Percentiles rank a stretch among this genome's conserved stretches.
These are phyloP conservation scores for Tringa solitaria DNA, from an alignment of 2,113 vertebrate genomes.

Conservation along the genomic window DNA sequence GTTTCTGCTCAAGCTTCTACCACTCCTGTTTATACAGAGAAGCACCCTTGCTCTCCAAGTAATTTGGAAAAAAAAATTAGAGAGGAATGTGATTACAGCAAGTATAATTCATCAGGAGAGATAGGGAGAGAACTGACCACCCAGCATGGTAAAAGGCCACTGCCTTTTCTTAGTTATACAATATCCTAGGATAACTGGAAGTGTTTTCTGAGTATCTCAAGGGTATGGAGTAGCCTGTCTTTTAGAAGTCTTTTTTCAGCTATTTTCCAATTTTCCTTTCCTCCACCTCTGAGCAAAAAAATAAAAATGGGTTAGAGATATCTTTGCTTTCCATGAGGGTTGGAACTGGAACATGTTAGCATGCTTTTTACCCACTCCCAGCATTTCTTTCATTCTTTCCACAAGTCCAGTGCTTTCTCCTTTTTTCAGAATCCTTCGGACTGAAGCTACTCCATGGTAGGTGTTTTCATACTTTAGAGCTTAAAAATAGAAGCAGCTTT, in stretches of 20 bases:
- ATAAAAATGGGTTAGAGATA: neutral
- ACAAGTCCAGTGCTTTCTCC: neutral
- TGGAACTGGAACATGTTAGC: neutral
- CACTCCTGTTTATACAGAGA: neutral
- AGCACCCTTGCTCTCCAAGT: neutral
- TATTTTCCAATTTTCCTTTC: neutral
- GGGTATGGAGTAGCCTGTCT: neutral
- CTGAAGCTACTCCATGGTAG: conserved; percentile 9
- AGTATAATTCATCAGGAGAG: neutral
- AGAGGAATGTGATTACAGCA: neutral
- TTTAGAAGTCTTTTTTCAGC: neutral
- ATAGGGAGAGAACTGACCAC: neutral
- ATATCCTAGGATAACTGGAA: neutral
- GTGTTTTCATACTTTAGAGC: conserved; percentile 24
- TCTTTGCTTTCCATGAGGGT: neutral
- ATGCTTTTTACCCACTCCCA: conserved; percentile 45
- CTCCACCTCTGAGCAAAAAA: neutral
- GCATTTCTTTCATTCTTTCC: conserved; percentile 52
- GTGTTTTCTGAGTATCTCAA: neutral
- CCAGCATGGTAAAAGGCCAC: neutral
- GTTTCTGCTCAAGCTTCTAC: neutral
- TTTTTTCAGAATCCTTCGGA: neutral
- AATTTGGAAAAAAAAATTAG: neutral
- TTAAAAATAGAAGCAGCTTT: conserved; percentile 46
- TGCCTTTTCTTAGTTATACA: neutral